phyloP scores from a whole-genome alignment of 1,140 invertebrate genomes.

The Bacillus rossius region DNA sequence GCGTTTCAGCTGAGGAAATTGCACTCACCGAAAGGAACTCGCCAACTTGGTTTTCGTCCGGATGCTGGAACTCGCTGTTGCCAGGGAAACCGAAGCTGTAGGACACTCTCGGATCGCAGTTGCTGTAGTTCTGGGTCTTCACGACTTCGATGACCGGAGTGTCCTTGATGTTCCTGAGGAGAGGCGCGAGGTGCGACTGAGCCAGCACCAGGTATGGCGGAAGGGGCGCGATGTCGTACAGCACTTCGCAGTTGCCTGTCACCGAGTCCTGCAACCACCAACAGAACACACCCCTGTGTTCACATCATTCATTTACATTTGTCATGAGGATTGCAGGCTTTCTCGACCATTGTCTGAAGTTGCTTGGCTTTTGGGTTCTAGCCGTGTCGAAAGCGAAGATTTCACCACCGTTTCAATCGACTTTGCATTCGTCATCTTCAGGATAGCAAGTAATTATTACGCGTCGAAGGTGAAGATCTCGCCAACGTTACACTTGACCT shows the following conservation, averaged over 20 bases:
- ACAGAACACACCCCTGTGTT: no score
- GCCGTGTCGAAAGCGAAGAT: no score
- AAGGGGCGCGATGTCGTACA: conserved; percentile 56
- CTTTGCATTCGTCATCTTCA: no score
- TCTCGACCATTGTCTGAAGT: no score
- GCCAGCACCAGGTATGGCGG: conserved; percentile 42
- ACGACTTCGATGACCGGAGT: conserved; percentile 51
- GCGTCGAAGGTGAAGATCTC: no score
- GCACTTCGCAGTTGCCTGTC: conserved; percentile 58
- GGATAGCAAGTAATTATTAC: no score
- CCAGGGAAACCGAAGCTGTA: conserved; percentile 55
- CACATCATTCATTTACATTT: no score
- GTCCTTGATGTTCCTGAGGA: conserved; percentile 38
- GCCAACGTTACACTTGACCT: no score
- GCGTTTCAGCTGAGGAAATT: no score
- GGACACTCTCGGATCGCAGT: conserved; percentile 50
- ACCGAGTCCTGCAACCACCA: conserved; percentile 45
- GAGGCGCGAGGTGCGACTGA: conserved; percentile 47
- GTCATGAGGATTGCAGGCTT: no score
- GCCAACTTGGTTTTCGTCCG: conserved; percentile 47
- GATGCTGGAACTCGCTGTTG: conserved; percentile 44
- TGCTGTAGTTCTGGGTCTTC: conserved; percentile 59
- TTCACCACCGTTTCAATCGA: no score
- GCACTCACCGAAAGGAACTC: conserved; percentile 48
- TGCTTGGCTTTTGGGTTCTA: no score